Conservation (phyloP, 1,140 invertebrate genomes). For the Aphis craccivora region DNA sequence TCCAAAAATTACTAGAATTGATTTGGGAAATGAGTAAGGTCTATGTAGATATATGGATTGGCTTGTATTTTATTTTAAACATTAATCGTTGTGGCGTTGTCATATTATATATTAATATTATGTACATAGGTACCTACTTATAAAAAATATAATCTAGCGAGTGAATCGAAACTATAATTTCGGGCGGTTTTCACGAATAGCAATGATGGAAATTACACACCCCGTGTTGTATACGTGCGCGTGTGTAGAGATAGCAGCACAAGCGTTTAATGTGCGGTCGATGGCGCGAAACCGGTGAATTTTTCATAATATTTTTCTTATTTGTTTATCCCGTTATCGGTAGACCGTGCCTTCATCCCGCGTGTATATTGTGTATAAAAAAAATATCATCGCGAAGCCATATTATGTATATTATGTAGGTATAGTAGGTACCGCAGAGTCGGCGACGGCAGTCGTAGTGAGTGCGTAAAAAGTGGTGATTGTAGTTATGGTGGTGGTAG, state of each 20-base stretch:
- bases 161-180: constrained; percentile 22
- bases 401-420: not conserved
- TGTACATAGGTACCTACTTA: not conserved
- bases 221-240: not conserved
- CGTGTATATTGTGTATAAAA: not conserved
- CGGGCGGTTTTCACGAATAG: not conserved
- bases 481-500: not conserved
- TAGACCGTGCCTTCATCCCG: not conserved
- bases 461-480: not conserved
- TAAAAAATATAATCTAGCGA: not conserved
- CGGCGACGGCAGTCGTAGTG: not conserved
- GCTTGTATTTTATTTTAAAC: not conserved
- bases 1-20: not conserved
- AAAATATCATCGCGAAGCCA: not conserved
- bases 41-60: not conserved
- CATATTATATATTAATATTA: not conserved
- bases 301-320: not conserved
- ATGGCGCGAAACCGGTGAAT: constrained; percentile 45
- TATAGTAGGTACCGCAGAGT: not conserved
- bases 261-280: not conserved
- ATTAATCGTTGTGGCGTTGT: not conserved
- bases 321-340: constrained; percentile 40
- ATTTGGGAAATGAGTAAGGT: not conserved
- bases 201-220: not conserved
- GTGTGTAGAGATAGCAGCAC: constrained; percentile 41